Conservation (phyloP, 2,113 vertebrate genomes). For the Vimba vimba region DNA sequence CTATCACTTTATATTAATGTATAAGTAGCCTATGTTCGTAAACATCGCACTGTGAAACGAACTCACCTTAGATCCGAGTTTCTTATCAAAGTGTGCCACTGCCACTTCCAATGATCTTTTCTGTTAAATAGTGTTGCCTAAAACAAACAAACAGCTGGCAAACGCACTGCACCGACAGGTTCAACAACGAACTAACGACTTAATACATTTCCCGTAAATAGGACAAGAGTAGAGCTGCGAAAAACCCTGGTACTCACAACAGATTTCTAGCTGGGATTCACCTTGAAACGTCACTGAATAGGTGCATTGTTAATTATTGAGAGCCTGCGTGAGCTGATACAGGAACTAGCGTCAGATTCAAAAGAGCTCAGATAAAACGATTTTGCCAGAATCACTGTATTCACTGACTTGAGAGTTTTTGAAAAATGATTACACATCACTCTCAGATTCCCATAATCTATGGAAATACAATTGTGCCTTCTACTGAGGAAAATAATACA, state of each 20-base stretch:
- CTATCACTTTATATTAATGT: not conserved
- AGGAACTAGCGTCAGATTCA: conserved; percentile 4
- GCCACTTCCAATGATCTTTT: not conserved
- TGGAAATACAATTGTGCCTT: not conserved
- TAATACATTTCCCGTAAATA: not conserved
- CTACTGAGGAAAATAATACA: not conserved
- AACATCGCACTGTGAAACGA: not conserved
- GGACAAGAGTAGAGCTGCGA: not conserved
- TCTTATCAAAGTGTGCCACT: not conserved
- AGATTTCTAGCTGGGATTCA: not conserved
- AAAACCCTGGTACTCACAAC: not conserved
- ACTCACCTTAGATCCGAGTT: conserved; percentile 18
- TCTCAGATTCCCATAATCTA: conserved; percentile 16
- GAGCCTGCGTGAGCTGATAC: not conserved
- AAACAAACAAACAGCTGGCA: not conserved
- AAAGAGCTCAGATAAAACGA: too few species aligned
- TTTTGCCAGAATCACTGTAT: not conserved
- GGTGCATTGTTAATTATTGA: conserved; percentile 4
- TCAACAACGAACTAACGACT: not conserved
- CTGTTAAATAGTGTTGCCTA: not conserved
- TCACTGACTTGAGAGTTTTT: not conserved
- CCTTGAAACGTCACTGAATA: conserved; percentile 27
- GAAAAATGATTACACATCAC: conserved; percentile 10
- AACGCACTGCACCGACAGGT: not conserved
- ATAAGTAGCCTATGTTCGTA: not conserved